These are phyloP conservation scores for Frankliniella fusca DNA, from an alignment of 2,888 invertebrate genomes.

Conservation along the genomic window DNA sequence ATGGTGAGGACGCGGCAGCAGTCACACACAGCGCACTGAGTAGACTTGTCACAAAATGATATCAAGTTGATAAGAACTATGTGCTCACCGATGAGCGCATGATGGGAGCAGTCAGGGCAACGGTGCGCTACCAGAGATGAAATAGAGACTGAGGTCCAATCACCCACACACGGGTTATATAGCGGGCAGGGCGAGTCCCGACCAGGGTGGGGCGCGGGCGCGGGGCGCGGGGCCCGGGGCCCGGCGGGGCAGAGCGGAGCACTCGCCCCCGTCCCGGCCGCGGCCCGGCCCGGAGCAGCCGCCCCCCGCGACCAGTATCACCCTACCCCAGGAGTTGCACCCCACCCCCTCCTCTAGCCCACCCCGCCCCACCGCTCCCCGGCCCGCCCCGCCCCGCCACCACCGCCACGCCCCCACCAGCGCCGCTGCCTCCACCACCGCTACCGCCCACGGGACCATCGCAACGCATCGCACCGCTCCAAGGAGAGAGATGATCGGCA, in stretches of 20 bases:
- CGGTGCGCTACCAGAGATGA: background rate
- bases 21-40: background rate
- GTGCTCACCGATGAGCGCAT: constrained; percentile 15
- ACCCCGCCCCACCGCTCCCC: too few relatives aligned
- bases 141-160: background rate
- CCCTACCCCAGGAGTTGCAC: too few relatives aligned
- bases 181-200: background rate
- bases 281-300: background rate
- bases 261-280: background rate
- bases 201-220: background rate
- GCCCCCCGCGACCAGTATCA: background rate
- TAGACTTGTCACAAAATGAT: background rate
- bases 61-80: background rate
- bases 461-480: background rate
- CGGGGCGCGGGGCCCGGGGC: background rate
- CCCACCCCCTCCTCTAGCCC: too few relatives aligned
- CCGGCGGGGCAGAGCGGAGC: background rate
- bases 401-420: background rate
- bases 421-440: background rate
- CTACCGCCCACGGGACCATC: background rate
- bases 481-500: constrained; percentile 4
- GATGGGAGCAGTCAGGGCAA: background rate
- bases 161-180: constrained; percentile 8
- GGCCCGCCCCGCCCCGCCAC: too few relatives aligned
- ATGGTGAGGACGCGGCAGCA: background rate